These are phyloP conservation scores for Lithophane socia DNA, from an alignment of 2,888 invertebrate species.

Conservation along the genomic window DNA sequence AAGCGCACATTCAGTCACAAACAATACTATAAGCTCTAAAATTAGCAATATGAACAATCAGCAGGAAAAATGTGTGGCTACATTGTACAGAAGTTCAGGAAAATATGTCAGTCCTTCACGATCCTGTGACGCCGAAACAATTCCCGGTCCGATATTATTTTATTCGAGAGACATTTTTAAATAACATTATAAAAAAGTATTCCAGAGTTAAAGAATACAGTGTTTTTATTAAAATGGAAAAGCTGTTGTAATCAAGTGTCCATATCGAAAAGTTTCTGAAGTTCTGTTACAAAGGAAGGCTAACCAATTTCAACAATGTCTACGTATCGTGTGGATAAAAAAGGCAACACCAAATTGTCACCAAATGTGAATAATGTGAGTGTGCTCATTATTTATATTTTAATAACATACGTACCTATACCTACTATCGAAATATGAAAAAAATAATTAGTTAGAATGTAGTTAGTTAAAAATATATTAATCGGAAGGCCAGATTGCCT, in stretches of 20 bases:
- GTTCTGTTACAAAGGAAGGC: not conserved
- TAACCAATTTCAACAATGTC: slow-evolving; percentile 18
- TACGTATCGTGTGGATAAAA: slow-evolving; percentile 34
- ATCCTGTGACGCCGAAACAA: slow-evolving; percentile 12
- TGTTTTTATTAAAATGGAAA: not conserved
- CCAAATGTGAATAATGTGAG: slow-evolving; percentile 33
- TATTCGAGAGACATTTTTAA: not conserved
- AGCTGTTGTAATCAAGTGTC: not conserved
- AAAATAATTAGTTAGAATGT: slow-evolving; percentile 2
- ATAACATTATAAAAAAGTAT: not conserved
- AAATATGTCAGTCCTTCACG: slow-evolving; percentile 27
- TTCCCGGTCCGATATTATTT: slow-evolving; percentile 10
- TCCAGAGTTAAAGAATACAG: not conserved
- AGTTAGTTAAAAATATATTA: not conserved
- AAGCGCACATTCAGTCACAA: not conserved
- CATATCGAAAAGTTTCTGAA: not conserved
- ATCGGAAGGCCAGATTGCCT: not conserved
- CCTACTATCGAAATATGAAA: not conserved
- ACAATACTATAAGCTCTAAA: not conserved
- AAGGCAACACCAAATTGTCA: slow-evolving; percentile 19
- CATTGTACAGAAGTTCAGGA: slow-evolving; percentile 3
- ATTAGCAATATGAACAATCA: slow-evolving; percentile 8
- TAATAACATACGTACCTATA: not conserved
- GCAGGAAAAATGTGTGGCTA: slow-evolving; percentile 2
- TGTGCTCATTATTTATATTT: slow-evolving; percentile 27